Evolutionary conservation across 2,113 vertebrate species (phyloP).

Genomic region (Hystrix brachyura): DNA sequence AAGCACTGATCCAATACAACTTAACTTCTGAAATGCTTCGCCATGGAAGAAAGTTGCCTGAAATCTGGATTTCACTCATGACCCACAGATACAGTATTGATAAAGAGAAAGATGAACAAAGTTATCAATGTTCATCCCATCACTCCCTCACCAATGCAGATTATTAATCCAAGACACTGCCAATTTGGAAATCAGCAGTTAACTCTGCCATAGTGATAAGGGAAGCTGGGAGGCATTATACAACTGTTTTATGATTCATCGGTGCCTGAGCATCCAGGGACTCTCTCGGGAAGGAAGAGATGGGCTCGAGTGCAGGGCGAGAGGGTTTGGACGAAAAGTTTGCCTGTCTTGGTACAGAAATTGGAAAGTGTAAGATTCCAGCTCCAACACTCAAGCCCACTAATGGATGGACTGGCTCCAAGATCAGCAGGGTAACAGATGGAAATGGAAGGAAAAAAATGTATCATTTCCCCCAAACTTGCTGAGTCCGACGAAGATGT

Average conservation of each 20-base stretch:
- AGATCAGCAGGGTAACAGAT: slow-evolving; percentile 66
- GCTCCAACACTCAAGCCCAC: not conserved
- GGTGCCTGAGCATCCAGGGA: not conserved
- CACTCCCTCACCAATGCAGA: not conserved
- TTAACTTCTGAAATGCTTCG: not conserved
- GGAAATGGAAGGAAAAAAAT: slow-evolving; percentile 54
- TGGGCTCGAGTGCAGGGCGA: not conserved
- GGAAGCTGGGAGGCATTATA: not conserved
- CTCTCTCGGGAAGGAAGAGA: not conserved
- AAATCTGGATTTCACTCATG: not conserved
- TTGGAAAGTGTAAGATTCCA: slow-evolving; percentile 43
- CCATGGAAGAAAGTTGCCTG: not conserved
- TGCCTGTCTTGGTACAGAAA: slow-evolving; percentile 39
- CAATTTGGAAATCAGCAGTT: not conserved
- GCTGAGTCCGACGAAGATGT: slow-evolving; percentile 70
- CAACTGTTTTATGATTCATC: not conserved
- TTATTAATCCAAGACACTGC: not conserved
- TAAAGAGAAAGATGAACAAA: not conserved
- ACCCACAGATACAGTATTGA: not conserved
- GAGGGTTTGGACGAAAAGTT: not conserved
- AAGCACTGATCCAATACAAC: not conserved
- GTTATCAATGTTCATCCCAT: not conserved
- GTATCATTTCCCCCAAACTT: slow-evolving; percentile 68
- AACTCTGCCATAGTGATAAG: not conserved
- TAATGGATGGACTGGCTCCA: slow-evolving; percentile 65